These are phyloP conservation scores for Hyles euphorbiae DNA, from an alignment of 1,140 invertebrate genomes.

Conservation along the genomic window DNA sequence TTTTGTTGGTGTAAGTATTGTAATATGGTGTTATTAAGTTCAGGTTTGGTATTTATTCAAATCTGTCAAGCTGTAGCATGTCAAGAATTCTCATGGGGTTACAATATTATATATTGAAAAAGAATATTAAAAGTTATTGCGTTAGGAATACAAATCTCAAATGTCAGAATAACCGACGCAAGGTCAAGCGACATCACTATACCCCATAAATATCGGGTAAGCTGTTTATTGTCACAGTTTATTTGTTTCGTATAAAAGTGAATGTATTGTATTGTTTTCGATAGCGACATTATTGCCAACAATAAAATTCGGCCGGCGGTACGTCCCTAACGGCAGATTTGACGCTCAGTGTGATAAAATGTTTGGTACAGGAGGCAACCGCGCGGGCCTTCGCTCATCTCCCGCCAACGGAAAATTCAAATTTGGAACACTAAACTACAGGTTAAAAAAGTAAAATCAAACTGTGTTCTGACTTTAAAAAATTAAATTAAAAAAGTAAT, in stretches of 20 bases:
- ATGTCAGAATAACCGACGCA: too few species aligned
- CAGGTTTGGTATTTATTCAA: too few species aligned
- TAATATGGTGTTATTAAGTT: too few species aligned
- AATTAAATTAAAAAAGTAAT: too few species aligned
- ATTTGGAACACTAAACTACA: conserved; percentile 29
- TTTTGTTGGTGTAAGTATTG: too few species aligned
- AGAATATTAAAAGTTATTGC: too few species aligned
- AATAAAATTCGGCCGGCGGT: conserved; percentile 31
- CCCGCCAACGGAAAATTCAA: conserved; percentile 57
- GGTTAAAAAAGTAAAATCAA: conserved; percentile 25
- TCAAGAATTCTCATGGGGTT: too few species aligned
- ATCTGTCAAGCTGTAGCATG: too few species aligned
- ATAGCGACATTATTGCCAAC: conserved; percentile 31
- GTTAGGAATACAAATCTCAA: too few species aligned
- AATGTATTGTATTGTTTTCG: conserved; percentile 18
- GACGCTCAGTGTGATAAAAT: conserved; percentile 65
- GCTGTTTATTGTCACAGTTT: conserved; percentile 9
- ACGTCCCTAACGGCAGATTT: conserved; percentile 52
- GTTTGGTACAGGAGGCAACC: conserved; percentile 43
- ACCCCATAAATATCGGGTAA: background rate
- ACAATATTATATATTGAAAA: too few species aligned
- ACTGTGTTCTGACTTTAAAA: too few species aligned
- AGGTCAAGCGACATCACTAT: too few species aligned
- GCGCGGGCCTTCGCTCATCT: conserved; percentile 30
- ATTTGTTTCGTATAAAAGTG: conserved; percentile 14